Percentiles rank a stretch among this genome's conserved stretches.
These are phyloP conservation scores for Vanessa atalanta DNA, from an alignment of 1,140 invertebrate genomes.

Conservation along the genomic window DNA sequence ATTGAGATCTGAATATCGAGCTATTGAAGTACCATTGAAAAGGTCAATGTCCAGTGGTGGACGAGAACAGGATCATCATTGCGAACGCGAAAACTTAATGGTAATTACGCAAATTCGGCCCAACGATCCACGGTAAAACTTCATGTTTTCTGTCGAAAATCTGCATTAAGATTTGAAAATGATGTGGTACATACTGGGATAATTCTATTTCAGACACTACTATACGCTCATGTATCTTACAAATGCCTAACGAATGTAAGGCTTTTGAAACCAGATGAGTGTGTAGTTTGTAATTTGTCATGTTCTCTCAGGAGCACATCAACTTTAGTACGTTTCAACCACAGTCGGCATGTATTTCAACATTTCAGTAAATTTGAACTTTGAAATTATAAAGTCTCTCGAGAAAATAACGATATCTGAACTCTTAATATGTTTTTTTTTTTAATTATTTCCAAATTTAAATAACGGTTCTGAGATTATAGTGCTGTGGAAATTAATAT, in stretches of 20 bases:
- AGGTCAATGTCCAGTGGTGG: no score
- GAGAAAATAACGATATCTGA: no score
- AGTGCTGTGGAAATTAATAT: no score
- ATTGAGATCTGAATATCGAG: no score
- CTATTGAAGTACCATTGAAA: no score
- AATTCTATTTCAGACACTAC: background rate
- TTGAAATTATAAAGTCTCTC: background rate
- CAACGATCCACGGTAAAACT: no score
- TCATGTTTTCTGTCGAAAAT: background rate
- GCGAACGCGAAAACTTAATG: no score
- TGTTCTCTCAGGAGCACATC: background rate
- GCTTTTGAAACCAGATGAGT: background rate
- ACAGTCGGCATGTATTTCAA: background rate
- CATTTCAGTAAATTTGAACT: background rate
- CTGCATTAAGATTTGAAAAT: background rate
- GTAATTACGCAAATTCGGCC: no score
- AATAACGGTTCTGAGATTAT: no score
- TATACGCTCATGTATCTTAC: background rate
- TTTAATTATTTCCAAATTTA: no score
- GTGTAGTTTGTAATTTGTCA: slow-evolving; percentile 3
- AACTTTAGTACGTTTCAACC: background rate
- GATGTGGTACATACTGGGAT: background rate
- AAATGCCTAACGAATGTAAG: slow-evolving; percentile 7
- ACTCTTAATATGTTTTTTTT: no score
- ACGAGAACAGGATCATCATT: no score